A percentile compares a stretch with the other conserved stretches of the same genome.
Conservation (phyloP, 2,113 vertebrate species). For the Tursiops truncatus region DNA sequence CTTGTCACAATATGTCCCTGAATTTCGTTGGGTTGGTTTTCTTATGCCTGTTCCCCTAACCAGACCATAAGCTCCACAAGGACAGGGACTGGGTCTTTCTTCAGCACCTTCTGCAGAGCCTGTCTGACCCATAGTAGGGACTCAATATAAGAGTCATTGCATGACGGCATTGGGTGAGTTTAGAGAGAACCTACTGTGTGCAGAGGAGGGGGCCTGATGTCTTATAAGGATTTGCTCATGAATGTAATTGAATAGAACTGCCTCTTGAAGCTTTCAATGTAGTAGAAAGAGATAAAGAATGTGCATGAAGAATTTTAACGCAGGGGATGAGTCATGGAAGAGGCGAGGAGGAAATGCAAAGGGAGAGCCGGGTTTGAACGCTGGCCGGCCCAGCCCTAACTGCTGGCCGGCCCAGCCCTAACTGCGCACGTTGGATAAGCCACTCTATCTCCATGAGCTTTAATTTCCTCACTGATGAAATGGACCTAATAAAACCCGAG, state of each 20-base stretch:
- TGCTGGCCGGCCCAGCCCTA: background rate
- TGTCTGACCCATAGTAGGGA: background rate
- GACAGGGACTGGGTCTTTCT: background rate
- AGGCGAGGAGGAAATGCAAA: background rate
- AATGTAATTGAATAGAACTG: background rate
- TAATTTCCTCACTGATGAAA: conserved; percentile 57
- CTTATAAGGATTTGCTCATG: background rate
- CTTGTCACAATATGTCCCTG: background rate
- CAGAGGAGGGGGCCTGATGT: background rate
- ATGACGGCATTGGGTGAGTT: background rate
- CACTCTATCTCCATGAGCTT: conserved; percentile 42
- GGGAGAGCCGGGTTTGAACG: rapidly evolving
- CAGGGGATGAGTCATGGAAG: background rate
- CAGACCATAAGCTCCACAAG: background rate
- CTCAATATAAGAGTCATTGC: background rate
- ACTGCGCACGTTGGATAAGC: background rate
- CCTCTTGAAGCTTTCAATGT: background rate
- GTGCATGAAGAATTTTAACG: background rate
- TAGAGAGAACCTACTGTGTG: background rate
- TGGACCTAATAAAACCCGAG: conserved; percentile 63
- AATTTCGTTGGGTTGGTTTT: background rate
- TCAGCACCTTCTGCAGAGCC: background rate
- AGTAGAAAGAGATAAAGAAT: background rate
- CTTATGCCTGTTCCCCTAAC: background rate
- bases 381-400: background rate